Evolutionary conservation across 2,888 invertebrate genomes (phyloP).

Genomic region (Nomada fabriciana): DNA sequence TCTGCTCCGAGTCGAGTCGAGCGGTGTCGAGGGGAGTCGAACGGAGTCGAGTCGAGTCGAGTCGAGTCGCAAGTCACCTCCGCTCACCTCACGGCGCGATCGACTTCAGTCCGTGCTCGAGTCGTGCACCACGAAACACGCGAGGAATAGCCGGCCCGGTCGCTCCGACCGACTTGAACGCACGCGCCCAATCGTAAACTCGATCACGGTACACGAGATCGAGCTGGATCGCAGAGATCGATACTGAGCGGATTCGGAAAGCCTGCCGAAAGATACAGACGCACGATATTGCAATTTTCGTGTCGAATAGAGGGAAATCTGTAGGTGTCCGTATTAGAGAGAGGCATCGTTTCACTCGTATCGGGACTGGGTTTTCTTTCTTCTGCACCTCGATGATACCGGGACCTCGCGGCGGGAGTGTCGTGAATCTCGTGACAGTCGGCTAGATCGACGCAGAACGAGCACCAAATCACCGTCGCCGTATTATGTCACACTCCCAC

Average conservation of each 20-base stretch:
- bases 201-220: slow-evolving; percentile 1
- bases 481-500: slow-evolving; percentile 83
- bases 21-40: slow-evolving; percentile 38
- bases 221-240: slow-evolving; percentile 6
- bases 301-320: too few species aligned
- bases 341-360: too few species aligned
- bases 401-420: background rate
- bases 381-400: too few species aligned
- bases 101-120: slow-evolving; percentile 77
- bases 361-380: too few species aligned
- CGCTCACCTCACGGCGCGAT: slow-evolving; percentile 79
- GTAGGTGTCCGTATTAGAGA: too few species aligned
- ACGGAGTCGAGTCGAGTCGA: slow-evolving; percentile 47
- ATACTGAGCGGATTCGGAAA: background rate
- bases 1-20: slow-evolving; percentile 53
- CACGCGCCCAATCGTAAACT: slow-evolving; percentile 44
- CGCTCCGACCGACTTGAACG: slow-evolving; percentile 64
- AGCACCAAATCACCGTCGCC: slow-evolving; percentile 43
- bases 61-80: slow-evolving; percentile 81
- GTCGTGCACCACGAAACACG: slow-evolving; percentile 78
- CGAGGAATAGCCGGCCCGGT: slow-evolving; percentile 68
- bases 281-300: background rate
- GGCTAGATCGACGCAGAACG: slow-evolving; percentile 25
- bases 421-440: slow-evolving; percentile 21
- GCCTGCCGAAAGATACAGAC: background rate